A percentile compares a stretch with the other conserved stretches of the same genome.
Evolutionary conservation across 2,888 invertebrate genomes (phyloP).

Genomic region (Sericinus montela): DNA sequence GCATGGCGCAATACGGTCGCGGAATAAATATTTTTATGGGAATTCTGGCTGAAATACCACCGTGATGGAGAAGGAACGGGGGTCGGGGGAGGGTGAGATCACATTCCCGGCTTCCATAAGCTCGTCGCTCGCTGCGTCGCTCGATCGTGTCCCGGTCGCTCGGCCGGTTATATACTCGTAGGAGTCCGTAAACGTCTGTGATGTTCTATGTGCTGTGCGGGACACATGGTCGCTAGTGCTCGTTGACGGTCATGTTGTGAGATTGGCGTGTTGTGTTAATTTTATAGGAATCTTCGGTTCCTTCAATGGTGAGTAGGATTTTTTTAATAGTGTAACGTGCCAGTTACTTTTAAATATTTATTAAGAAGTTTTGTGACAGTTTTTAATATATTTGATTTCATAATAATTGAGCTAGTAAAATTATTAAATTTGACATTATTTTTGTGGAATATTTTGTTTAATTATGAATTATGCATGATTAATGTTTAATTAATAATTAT

Average conservation of each 20-base stretch:
- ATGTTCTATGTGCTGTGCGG: conserved; percentile 28
- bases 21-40: conserved; percentile 59
- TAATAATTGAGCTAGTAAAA: too few relatives aligned
- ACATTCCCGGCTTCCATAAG: conserved; percentile 41
- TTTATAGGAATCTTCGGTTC: conserved; percentile 32
- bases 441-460: too few relatives aligned
- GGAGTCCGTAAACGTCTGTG: conserved; percentile 19
- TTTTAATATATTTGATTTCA: too few relatives aligned
- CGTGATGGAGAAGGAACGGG: conserved; percentile 27
- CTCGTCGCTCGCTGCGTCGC: conserved; percentile 39
- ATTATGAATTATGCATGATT: too few relatives aligned
- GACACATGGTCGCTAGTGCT: conserved; percentile 12
- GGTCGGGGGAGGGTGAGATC: conserved; percentile 24
- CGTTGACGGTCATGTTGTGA: conserved; percentile 8
- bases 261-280: conserved; percentile 29
- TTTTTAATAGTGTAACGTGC: too few relatives aligned
- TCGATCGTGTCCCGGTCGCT: conserved; percentile 27
- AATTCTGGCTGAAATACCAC: conserved; percentile 44
- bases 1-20: conserved; percentile 60
- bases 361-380: too few relatives aligned
- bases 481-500: too few relatives aligned
- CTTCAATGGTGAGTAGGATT: conserved; percentile 34
- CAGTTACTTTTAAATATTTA: too few relatives aligned
- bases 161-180: conserved; percentile 29
- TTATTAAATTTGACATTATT: too few relatives aligned